These are phyloP conservation scores for Grantiella picta DNA, from an alignment of 2,113 vertebrate species.

Conservation along the genomic window DNA sequence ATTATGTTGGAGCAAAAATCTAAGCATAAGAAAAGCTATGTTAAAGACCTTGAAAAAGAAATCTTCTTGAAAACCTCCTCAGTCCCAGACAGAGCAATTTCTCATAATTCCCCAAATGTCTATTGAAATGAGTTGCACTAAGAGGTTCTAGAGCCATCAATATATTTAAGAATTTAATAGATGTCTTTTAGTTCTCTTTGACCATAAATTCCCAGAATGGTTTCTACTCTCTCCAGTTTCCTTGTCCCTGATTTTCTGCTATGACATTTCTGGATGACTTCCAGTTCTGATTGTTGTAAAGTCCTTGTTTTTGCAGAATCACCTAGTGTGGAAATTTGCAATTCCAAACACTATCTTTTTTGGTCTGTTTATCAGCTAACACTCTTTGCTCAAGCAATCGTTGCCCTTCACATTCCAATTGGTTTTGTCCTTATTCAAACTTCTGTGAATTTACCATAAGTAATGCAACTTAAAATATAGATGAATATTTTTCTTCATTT, in stretches of 20 bases:
- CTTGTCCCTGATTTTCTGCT: neutral
- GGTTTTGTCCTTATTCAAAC: conserved; percentile 38
- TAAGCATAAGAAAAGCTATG: neutral
- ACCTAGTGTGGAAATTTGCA: conserved; percentile 59
- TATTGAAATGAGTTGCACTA: neutral
- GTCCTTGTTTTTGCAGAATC: conserved; percentile 56
- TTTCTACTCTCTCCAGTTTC: neutral
- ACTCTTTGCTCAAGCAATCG: conserved; percentile 46
- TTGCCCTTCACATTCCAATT: conserved; percentile 56
- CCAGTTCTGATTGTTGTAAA: conserved; percentile 40
- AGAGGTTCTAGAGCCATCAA: conserved; percentile 22
- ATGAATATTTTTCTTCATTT: neutral
- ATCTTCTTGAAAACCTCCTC: neutral
- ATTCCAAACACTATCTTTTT: conserved; percentile 60
- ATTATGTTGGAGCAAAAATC: neutral
- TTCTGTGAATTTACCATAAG: neutral
- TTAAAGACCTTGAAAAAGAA: neutral
- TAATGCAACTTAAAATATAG: neutral
- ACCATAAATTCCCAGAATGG: conserved; percentile 4
- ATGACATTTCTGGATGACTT: conserved; percentile 63
- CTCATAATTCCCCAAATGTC: neutral
- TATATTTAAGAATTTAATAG: neutral
- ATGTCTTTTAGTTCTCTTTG: neutral
- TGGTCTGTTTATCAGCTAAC: conserved; percentile 60
- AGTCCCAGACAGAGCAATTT: neutral